Evolutionary conservation across 2,113 vertebrate genomes (phyloP), one percentile per base, ranked within the genome.

Genomic region (Anhinga rufa): DNA sequence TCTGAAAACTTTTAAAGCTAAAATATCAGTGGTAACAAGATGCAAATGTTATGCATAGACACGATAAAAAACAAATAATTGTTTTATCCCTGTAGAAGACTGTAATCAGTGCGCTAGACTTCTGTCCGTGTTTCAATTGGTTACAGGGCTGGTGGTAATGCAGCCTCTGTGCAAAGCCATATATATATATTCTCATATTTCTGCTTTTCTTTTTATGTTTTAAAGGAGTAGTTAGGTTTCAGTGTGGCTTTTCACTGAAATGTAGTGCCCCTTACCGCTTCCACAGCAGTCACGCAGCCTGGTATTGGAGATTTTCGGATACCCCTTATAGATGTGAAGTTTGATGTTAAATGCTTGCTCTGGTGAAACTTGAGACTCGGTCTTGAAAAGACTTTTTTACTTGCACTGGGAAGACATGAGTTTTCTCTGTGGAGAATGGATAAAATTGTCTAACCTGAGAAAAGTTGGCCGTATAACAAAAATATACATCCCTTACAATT

Each of bases 21-120:
- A 96, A 96, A 96, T 90, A 94, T 96, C 96, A 83, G 65, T 36
- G 62, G 64, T 97, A 97, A 97, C 93, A 86, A 94, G 97, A 96
- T 94, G 96, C 97, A 97, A 97, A 97, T 97, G 96, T 97, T 96
- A 42, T 61, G 3, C 40, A 1, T 46, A 90, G 95, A 89, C 55
- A 91, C 62, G 95, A 93, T 94, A 49, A 95, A 95, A 95, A 90
- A 42, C 92, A 94, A 97, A 95, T 96, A 7, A 77, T 92, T 83
- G 92, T 93, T 85, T 52, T 60, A 84, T 71, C 69, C 90, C 83
- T 54, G 7, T 60, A 64, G 92, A 90, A 78, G 82, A 90, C 94
- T 87, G 88, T 79, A 49, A 54, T 4, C 72, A 40, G 90, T 32
- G 2, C 20, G 48, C 36, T 58, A 29, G 60, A 64, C 88, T 74